Percentiles rank a stretch among this genome's conserved stretches.
These are phyloP conservation scores for Pyrocephalus nanus DNA, from an alignment of 2,797 vertebrate species.

Conservation along the genomic window DNA sequence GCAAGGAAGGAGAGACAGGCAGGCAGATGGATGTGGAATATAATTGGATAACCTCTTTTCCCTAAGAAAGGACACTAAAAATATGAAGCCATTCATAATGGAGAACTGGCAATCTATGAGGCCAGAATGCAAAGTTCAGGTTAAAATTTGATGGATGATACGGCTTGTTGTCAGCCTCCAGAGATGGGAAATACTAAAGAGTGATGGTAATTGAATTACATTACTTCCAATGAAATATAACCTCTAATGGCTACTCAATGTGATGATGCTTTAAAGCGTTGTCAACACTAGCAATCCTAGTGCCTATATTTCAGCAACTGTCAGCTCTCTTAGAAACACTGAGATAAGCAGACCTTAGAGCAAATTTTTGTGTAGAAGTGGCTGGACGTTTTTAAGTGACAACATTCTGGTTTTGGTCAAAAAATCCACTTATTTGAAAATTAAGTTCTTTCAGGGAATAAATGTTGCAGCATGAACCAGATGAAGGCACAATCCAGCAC, in stretches of 20 bases:
- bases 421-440: background rate
- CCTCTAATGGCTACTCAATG: slow-evolving; percentile 67
- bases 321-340: slow-evolving; percentile 52
- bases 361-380: background rate
- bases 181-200: slow-evolving; percentile 46
- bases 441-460: background rate
- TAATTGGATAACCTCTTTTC: slow-evolving; percentile 45
- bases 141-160: slow-evolving; percentile 66
- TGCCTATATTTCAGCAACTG: slow-evolving; percentile 71
- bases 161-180: slow-evolving; percentile 35
- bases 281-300: slow-evolving; percentile 67
- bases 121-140: slow-evolving; percentile 53
- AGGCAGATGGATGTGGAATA: slow-evolving; percentile 13
- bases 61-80: slow-evolving; percentile 16
- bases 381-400: slow-evolving; percentile 35
- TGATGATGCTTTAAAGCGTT: slow-evolving; percentile 71
- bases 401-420: background rate
- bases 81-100: slow-evolving; percentile 43
- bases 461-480: background rate
- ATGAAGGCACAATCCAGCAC: background rate
- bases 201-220: slow-evolving; percentile 69
- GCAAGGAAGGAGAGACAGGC: background rate
- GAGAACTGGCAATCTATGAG: slow-evolving; percentile 2
- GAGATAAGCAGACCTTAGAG: slow-evolving; percentile 46
- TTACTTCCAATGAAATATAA: slow-evolving; percentile 69